Evolutionary conservation across 2,113 vertebrate genomes (phyloP).

Genomic region (Echinops telfairi): DNA sequence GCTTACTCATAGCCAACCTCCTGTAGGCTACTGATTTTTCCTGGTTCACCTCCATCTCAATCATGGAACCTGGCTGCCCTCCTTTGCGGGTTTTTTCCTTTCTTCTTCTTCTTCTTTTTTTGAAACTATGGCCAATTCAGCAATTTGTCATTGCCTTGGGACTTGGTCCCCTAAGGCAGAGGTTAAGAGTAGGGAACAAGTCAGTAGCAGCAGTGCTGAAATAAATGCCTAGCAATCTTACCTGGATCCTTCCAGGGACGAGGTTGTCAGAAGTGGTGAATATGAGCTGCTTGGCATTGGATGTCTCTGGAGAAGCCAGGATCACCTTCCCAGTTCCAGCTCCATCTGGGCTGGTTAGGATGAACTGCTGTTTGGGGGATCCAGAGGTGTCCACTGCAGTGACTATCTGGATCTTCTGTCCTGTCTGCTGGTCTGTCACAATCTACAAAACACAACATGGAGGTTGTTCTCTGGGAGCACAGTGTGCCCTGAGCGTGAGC

Average conservation of each 20-base stretch:
- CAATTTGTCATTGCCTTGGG: background rate
- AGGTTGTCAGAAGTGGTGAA: constrained; percentile 96
- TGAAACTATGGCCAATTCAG: background rate
- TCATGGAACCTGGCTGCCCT: background rate
- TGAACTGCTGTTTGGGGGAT: constrained; percentile 96
- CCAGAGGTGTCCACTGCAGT: constrained; percentile 95
- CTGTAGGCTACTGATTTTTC: background rate
- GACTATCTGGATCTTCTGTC: constrained; percentile 98
- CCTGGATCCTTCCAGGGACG: constrained; percentile 97
- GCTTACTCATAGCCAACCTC: background rate
- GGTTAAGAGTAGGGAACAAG: background rate
- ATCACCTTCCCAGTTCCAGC: constrained; percentile 96
- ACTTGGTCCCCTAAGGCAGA: background rate
- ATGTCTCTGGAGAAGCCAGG: constrained; percentile 93
- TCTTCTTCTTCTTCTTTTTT: background rate
- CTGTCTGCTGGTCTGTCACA: constrained; percentile 98
- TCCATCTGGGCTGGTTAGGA: constrained; percentile 96
- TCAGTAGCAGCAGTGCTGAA: background rate
- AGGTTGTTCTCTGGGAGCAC: constrained; percentile 58
- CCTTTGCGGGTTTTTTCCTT: background rate
- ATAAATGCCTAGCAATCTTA: constrained; percentile 76
- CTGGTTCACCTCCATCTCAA: background rate
- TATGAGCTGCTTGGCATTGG: constrained; percentile 96
- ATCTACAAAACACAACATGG: constrained; percentile 90
- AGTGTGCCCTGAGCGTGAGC: background rate